Evolutionary conservation across 2,888 invertebrate species (phyloP), one percentile per base, ranked within the genome.

Genomic region (Molorchus minor): DNA sequence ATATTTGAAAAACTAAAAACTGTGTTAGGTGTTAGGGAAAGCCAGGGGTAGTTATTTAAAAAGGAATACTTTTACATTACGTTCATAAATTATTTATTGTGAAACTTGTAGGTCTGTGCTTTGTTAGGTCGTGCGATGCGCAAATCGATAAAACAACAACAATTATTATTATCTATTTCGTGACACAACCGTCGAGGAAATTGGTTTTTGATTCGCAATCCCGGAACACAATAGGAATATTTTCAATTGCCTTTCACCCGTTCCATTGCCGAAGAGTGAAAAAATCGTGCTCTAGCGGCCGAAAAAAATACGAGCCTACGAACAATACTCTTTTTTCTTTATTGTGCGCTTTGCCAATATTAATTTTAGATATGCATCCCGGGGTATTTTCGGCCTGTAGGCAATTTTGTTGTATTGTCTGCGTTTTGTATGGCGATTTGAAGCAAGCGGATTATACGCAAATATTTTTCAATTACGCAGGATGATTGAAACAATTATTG

Each of bases 221-320:
- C 16, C 40, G 40, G 19, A 40, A 40, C 40, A 40, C 40, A 40
- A 40, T 40, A 40, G 40, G n/a, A 40, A 40, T 40, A 40, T 40
- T 40, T 40, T 40, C 40, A 19, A 17, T 40, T n/a, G 40, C 40
- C 40, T 40, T 40, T 40, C 40, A 40, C 40, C 20, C n/a, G 40
- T 4, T 40, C 16, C 19, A 25, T 40, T 40, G 40, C 19, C n/a
- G 4, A 16, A n/a, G 40, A 16, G 19, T 15, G 40, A 40, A 40
- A 40, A 40, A 40, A 40, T 40, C 40, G 40, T 19, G 16, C 40
- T 3, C 17, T 20, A 3, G 4, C 4, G 25, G 3, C 8, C 8
- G 25, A 25, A 25, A 25, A 25, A 25, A 25, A 25, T 5, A 8
- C 8, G 3, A 25, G 25, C 25, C 25, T 25, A 25, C 8, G 25